Evolutionary conservation across 2,888 invertebrate genomes (phyloP).

Genomic region (Drosophila kuntzei): DNA sequence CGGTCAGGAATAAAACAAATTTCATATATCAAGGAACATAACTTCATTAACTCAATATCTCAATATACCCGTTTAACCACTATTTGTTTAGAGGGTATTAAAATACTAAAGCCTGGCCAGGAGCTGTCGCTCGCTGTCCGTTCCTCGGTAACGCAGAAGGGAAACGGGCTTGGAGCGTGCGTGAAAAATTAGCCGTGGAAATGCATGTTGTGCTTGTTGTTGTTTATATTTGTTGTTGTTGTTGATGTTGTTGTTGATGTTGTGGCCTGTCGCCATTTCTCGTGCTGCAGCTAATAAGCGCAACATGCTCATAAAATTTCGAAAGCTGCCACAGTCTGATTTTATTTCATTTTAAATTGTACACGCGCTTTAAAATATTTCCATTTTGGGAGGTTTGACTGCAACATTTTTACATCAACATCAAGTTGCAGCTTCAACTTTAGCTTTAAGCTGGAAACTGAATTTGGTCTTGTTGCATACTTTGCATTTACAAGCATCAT

Average conservation of each 20-base stretch:
- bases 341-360: slow-evolving; percentile 74
- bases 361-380: slow-evolving; percentile 63
- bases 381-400: slow-evolving; percentile 18
- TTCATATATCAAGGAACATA: too few species aligned
- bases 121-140: slow-evolving; percentile 66
- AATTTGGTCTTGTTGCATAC: slow-evolving; percentile 32
- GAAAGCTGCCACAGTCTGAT: slow-evolving; percentile 72
- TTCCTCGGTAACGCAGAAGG: slow-evolving; percentile 23
- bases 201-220: slow-evolving; percentile 68
- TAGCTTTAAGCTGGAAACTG: background rate
- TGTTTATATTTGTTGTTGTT: slow-evolving; percentile 44
- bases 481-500: slow-evolving; percentile 77
- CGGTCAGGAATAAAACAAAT: too few species aligned
- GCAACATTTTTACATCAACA: slow-evolving; percentile 12
- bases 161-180: slow-evolving; percentile 52
- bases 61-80: background rate
- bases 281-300: slow-evolving; percentile 74
- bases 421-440: slow-evolving; percentile 16
- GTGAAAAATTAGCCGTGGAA: slow-evolving; percentile 80
- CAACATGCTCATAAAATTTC: slow-evolving; percentile 80
- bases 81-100: slow-evolving; percentile 19
- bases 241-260: slow-evolving; percentile 48
- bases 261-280: slow-evolving; percentile 80
- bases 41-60: too few species aligned
- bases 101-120: slow-evolving; percentile 64